A percentile compares a stretch with the other conserved stretches of the same genome.
Evolutionary conservation across 2,888 invertebrate genomes (phyloP).

Genomic region (Diarsia dahlii): DNA sequence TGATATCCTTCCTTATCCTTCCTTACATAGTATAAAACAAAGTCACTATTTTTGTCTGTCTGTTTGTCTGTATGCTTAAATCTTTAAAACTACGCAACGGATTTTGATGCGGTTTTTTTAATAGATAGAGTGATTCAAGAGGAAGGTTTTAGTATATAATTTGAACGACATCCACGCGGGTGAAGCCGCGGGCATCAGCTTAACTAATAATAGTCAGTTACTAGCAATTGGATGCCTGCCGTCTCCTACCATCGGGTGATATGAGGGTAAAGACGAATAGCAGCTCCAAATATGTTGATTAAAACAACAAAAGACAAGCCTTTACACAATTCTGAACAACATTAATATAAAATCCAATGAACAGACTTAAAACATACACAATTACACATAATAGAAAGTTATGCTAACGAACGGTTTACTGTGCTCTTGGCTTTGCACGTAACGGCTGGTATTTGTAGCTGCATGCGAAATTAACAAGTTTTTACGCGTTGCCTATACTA

Average conservation of each 20-base stretch:
- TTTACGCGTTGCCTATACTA: slow-evolving; percentile 41
- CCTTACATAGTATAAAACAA: too few relatives aligned
- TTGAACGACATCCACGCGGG: too few relatives aligned
- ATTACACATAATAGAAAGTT: slow-evolving; percentile 34
- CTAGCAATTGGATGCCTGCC: background rate
- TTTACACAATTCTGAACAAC: background rate
- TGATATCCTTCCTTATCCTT: too few relatives aligned
- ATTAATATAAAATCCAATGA: slow-evolving; percentile 13
- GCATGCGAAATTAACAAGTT: slow-evolving; percentile 59
- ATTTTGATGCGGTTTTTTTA: too few relatives aligned
- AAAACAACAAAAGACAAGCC: background rate
- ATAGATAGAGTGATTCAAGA: too few relatives aligned
- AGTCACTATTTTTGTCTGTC: too few relatives aligned
- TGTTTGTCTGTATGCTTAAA: too few relatives aligned
- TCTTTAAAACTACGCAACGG: too few relatives aligned
- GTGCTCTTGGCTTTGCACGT: slow-evolving; percentile 39
- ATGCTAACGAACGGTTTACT: slow-evolving; percentile 49
- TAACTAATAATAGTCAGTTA: too few relatives aligned
- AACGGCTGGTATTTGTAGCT: slow-evolving; percentile 49
- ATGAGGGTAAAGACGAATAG: background rate
- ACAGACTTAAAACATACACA: slow-evolving; percentile 24
- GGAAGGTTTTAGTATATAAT: too few relatives aligned
- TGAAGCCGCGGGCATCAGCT: too few relatives aligned
- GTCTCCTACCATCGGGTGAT: background rate
- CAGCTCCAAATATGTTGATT: background rate